Evolutionary conservation across 2,888 invertebrate genomes (phyloP).

Genomic region (Augochlorella aurata): DNA sequence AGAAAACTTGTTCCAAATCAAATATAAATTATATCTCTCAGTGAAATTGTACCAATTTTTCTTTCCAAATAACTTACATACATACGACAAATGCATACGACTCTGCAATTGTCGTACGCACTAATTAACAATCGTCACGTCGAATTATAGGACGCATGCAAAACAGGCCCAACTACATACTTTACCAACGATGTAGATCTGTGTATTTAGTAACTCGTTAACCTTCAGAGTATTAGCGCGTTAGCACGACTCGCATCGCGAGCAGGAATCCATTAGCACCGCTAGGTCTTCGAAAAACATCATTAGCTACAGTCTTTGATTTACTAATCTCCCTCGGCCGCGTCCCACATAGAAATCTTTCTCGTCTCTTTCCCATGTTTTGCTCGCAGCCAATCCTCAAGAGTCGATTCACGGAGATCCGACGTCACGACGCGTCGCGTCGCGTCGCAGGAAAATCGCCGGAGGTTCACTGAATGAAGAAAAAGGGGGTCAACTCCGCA

Average conservation of each 20-base stretch:
- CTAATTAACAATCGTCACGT: no score
- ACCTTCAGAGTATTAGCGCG: not conserved
- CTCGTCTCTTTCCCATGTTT: not conserved
- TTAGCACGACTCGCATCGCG: not conserved
- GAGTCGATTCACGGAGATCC: not conserved
- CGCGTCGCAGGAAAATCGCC: slow-evolving; percentile 26
- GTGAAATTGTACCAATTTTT: not conserved
- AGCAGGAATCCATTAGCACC: slow-evolving; percentile 9
- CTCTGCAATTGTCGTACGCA: no score
- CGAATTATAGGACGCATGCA: no score
- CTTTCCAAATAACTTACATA: no score
- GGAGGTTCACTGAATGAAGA: slow-evolving; percentile 34
- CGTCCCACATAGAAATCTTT: not conserved
- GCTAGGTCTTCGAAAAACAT: not conserved
- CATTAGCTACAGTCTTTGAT: slow-evolving; percentile 1
- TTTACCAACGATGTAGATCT: not conserved
- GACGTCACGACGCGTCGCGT: slow-evolving; percentile 21
- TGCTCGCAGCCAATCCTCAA: not conserved
- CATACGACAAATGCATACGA: no score
- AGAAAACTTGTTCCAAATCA: no score
- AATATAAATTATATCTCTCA: no score
- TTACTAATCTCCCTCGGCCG: slow-evolving; percentile 1
- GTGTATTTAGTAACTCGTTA: not conserved
- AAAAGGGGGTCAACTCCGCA: slow-evolving; percentile 45
- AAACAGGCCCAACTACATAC: not conserved